phyloP scores from a whole-genome alignment of 2,797 vertebrate genomes.

The Anguilla megastoma region DNA sequence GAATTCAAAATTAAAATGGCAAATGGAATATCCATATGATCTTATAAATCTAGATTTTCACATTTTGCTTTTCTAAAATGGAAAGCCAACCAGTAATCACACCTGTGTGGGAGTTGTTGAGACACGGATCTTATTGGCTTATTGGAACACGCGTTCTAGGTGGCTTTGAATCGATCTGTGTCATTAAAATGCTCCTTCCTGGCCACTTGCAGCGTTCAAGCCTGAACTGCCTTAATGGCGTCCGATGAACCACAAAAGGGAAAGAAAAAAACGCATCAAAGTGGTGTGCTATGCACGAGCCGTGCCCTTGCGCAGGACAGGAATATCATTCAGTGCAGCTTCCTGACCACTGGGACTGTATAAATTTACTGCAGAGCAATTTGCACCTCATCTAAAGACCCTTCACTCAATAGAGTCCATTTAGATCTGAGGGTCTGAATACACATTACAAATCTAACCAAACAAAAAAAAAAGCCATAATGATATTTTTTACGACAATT shows the following conservation, averaged over 20 bases:
- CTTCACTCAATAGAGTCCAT: not conserved
- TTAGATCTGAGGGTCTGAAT: not conserved
- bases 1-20: not conserved
- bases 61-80: not conserved
- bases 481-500: not conserved
- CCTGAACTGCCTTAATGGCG: not conserved
- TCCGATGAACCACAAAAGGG: not conserved
- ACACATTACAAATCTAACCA: not conserved
- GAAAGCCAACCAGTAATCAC: not conserved
- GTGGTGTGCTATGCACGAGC: not conserved
- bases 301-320: not conserved
- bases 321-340: not conserved
- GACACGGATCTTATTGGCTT: not conserved
- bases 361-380: not conserved
- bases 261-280: not conserved
- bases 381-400: not conserved
- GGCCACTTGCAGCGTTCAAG: not conserved
- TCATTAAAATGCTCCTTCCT: conserved; percentile 2
- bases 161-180: conserved; percentile 15
- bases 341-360: not conserved
- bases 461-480: not conserved
- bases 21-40: not conserved
- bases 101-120: not conserved
- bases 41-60: not conserved
- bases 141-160: not conserved